Evolutionary conservation across 2,797 vertebrate genomes (phyloP).

Genomic region (Kryptopterus vitreolus): DNA sequence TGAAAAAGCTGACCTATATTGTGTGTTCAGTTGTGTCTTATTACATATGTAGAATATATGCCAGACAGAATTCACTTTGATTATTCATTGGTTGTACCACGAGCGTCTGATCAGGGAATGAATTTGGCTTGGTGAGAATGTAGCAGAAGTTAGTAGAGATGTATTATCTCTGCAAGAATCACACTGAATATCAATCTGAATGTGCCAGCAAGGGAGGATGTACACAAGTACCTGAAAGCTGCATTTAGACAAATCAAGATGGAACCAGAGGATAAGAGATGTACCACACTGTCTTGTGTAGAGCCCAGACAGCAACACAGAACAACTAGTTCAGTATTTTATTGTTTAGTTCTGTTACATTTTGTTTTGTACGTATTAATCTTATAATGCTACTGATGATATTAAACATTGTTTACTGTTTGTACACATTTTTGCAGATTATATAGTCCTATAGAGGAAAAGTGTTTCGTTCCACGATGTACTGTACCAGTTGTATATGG

Average conservation of each 20-base stretch:
- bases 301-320: neutral
- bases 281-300: conserved; percentile 27
- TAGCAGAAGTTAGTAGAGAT: conserved; percentile 35
- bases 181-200: conserved; percentile 57
- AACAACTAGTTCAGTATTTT: neutral
- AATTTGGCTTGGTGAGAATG: conserved; percentile 19
- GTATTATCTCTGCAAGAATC: conserved; percentile 60
- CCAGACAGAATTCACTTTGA: neutral
- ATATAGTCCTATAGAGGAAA: no score
- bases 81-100: neutral
- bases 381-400: no score
- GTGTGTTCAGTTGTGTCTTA: neutral
- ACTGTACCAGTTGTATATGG: no score
- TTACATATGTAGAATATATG: no score
- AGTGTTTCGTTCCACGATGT: no score
- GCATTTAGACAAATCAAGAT: conserved; percentile 17
- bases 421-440: no score
- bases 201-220: conserved; percentile 27
- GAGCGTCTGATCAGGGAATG: neutral
- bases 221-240: neutral
- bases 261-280: conserved; percentile 31
- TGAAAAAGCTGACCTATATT: neutral
- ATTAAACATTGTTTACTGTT: no score
- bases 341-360: no score
- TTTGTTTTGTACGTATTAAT: no score